These are phyloP conservation scores for Steinernema khuongi DNA, from an alignment of 1,140 invertebrate genomes.

Conservation along the genomic window DNA sequence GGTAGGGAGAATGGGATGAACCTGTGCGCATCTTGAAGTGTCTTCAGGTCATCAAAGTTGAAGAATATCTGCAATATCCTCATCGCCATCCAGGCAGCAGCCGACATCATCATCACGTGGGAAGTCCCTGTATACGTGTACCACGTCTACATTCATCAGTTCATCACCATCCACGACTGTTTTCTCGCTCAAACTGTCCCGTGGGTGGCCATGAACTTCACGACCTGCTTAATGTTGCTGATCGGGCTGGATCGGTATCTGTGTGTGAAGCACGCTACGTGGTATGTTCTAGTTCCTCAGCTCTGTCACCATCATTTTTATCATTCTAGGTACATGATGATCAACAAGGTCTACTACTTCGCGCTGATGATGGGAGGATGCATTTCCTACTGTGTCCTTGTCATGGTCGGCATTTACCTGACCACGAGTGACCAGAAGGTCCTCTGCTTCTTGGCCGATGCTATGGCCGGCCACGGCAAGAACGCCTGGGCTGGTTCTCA, in stretches of 20 bases:
- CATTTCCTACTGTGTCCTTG: neutral
- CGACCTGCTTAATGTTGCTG: neutral
- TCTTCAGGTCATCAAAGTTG: neutral
- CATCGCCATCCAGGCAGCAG: neutral
- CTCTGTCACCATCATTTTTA: neutral
- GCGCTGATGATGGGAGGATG: neutral
- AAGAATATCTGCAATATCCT: neutral
- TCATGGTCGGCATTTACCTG: neutral
- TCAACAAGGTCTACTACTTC: neutral
- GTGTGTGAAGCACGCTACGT: neutral
- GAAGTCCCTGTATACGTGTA: neutral
- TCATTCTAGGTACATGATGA: neutral
- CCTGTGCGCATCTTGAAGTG: neutral
- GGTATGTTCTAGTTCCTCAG: neutral
- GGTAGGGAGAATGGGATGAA: neutral
- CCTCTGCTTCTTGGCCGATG: constrained; percentile 7
- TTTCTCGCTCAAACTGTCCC: neutral
- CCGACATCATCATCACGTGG: neutral
- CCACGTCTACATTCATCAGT: neutral
- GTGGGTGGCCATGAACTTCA: constrained; percentile 1
- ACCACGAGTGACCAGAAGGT: neutral
- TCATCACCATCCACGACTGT: constrained; percentile 3
- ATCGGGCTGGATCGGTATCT: neutral
- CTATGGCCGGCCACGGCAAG: neutral
- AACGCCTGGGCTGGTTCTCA: neutral